phyloP scores from a whole-genome alignment of 2,888 invertebrate genomes.

The Minunthozetes semirufus region DNA sequence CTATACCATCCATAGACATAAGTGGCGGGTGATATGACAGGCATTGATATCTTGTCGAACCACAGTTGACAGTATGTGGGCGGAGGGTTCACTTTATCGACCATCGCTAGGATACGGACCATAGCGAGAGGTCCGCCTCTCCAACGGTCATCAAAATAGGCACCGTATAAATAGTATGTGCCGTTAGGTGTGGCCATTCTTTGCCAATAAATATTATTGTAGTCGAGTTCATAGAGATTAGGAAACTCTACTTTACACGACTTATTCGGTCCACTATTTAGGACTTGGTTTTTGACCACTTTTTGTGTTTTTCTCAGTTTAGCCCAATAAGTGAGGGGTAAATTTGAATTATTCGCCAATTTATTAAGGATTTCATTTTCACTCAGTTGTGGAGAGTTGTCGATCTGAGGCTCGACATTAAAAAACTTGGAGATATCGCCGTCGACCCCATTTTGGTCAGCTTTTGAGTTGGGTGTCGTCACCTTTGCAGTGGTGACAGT shows the following conservation, averaged over 20 bases:
- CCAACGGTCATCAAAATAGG: slow-evolving; percentile 78
- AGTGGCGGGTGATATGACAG: slow-evolving; percentile 74
- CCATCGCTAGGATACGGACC: slow-evolving; percentile 82
- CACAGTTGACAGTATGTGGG: slow-evolving; percentile 56
- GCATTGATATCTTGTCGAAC: slow-evolving; percentile 51
- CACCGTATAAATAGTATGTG: slow-evolving; percentile 80
- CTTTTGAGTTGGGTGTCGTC: background rate
- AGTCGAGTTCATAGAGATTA: slow-evolving; percentile 79
- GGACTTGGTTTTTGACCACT: slow-evolving; percentile 59
- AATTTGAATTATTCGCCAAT: slow-evolving; percentile 59
- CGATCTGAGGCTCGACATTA: slow-evolving; percentile 57
- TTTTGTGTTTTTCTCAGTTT: slow-evolving; percentile 35
- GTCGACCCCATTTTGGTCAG: background rate
- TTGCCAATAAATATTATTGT: slow-evolving; percentile 91
- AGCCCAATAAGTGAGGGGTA: slow-evolving; percentile 74
- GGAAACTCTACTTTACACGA: slow-evolving; percentile 52
- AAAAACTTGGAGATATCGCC: slow-evolving; percentile 45
- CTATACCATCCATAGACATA: slow-evolving; percentile 91
- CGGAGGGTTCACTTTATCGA: slow-evolving; percentile 77
- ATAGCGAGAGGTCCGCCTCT: slow-evolving; percentile 71
- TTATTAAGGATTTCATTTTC: slow-evolving; percentile 54
- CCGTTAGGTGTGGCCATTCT: slow-evolving; percentile 65
- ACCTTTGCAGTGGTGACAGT: slow-evolving; percentile 27
- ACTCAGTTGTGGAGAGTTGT: slow-evolving; percentile 57
- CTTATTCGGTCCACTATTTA: slow-evolving; percentile 60